Evolutionary conservation across 2,113 vertebrate species (phyloP).

Genomic region (Rhea americana): DNA sequence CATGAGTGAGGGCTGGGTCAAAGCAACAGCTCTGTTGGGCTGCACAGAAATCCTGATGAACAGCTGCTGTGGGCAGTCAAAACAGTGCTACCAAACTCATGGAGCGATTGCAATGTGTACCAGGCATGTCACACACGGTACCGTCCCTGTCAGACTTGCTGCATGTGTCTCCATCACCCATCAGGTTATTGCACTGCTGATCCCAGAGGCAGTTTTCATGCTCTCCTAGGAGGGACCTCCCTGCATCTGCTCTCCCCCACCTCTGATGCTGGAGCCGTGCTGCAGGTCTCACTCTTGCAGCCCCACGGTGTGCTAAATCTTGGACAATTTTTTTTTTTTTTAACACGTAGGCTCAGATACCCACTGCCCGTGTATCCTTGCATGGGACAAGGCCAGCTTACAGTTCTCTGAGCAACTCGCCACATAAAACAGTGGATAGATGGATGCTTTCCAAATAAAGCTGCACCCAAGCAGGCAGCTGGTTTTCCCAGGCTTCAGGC

Average conservation of each 20-base stretch:
- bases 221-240: neutral
- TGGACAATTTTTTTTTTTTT: neutral
- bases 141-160: no score
- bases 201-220: rapidly evolving
- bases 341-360: neutral
- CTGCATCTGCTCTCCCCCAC: neutral
- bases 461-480: neutral
- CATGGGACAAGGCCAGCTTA: neutral
- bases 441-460: neutral
- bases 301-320: rapidly evolving
- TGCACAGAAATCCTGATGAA: neutral
- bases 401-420: neutral
- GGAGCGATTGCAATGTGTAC: neutral
- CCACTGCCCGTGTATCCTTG: neutral
- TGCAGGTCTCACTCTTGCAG: neutral
- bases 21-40: neutral
- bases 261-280: rapidly evolving
- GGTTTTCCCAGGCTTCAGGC: neutral
- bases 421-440: neutral
- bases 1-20: no score
- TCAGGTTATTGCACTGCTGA: neutral
- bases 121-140: no score
- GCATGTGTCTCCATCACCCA: neutral
- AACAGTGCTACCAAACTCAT: neutral
- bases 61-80: no score